phyloP scores from a whole-genome alignment of 1,140 invertebrate species.

The Pantala flavescens region DNA sequence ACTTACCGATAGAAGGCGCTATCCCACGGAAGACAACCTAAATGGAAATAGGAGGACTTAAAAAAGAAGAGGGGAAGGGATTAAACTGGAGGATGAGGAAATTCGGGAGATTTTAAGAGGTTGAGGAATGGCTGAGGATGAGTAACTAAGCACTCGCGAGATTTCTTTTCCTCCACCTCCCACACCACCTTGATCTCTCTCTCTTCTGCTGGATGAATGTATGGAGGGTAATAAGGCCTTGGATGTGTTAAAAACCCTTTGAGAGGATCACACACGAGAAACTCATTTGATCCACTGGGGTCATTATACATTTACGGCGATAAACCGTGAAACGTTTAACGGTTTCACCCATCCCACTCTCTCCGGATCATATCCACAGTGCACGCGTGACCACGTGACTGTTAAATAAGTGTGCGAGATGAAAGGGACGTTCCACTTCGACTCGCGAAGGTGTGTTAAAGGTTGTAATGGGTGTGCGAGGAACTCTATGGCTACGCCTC shows the following conservation, averaged over 20 bases:
- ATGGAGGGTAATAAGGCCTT: neutral
- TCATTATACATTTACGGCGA: slow-evolving; percentile 9
- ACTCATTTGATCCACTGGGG: neutral
- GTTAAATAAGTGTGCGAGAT: neutral
- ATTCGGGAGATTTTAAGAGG: no score
- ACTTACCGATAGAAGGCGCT: no score
- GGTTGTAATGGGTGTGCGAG: neutral
- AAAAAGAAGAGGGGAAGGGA: no score
- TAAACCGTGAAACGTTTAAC: slow-evolving; percentile 3
- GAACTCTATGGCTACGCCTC: neutral
- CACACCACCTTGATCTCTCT: no score
- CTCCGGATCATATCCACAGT: neutral
- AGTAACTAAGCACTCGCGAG: no score
- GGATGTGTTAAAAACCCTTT: slow-evolving; percentile 1
- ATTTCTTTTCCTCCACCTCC: no score
- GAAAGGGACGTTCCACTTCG: slow-evolving; percentile 3
- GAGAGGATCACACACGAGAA: neutral
- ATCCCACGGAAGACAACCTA: no score
- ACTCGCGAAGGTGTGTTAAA: neutral
- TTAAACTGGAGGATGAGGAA: no score
- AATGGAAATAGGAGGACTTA: no score
- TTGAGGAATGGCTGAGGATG: no score
- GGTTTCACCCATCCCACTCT: neutral
- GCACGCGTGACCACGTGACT: neutral
- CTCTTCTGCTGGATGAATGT: no score